phyloP scores from a whole-genome alignment of 2,888 invertebrate species.

The Belgica antarctica region DNA sequence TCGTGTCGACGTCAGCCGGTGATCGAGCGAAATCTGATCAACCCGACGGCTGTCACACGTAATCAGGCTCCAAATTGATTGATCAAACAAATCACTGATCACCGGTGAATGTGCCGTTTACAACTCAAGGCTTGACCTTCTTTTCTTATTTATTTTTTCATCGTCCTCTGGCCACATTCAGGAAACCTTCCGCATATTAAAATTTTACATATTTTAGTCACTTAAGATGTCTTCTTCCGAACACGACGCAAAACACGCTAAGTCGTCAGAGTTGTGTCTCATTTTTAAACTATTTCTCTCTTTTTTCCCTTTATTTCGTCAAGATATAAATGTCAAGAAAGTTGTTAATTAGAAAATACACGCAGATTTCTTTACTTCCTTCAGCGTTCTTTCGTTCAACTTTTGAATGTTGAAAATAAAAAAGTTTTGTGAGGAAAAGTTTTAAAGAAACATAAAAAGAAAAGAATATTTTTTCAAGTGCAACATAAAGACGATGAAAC shows the following conservation, averaged over 20 bases:
- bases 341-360: neutral
- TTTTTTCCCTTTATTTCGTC: neutral
- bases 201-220: too few relatives aligned
- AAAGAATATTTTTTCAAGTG: neutral
- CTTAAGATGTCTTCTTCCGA: too few relatives aligned
- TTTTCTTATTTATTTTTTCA: neutral
- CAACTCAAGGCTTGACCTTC: too few relatives aligned
- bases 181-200: too few relatives aligned
- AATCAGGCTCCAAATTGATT: too few relatives aligned
- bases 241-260: too few relatives aligned
- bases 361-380: conserved; percentile 20
- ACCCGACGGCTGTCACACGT: too few relatives aligned
- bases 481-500: conserved; percentile 1
- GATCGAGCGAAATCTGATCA: too few relatives aligned
- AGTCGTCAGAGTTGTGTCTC: too few relatives aligned
- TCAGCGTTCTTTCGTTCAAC: neutral
- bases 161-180: neutral
- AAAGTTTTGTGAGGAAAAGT: conserved; percentile 8
- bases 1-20: neutral
- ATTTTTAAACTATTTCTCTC: too few relatives aligned
- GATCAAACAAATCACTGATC: too few relatives aligned
- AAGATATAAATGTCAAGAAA: neutral
- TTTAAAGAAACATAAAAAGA: neutral
- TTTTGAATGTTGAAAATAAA: conserved; percentile 29
- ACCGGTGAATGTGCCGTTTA: too few relatives aligned